phyloP scores from a whole-genome alignment of 2,797 vertebrate species.

The Podarcis lilfordi region DNA sequence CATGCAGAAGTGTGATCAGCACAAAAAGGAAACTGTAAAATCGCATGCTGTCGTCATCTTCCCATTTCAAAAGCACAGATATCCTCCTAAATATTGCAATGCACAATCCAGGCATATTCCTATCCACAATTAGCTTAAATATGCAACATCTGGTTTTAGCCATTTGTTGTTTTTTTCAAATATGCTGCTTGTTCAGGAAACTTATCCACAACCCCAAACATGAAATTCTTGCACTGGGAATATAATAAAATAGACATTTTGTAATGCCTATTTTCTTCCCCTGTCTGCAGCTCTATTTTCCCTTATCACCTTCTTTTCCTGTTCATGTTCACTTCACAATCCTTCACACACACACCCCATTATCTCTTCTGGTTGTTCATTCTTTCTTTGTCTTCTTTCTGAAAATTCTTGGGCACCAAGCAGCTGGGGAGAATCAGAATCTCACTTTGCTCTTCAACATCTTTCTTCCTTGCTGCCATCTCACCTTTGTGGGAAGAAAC shows the following conservation, averaged over 20 bases:
- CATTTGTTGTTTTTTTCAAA: neutral
- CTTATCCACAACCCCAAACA: too few species aligned
- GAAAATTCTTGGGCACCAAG: neutral
- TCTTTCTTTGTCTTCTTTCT: neutral
- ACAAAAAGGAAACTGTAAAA: too few species aligned
- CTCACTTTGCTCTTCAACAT: slow-evolving; percentile 12
- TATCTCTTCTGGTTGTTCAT: neutral
- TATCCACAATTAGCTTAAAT: neutral
- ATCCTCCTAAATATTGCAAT: too few species aligned
- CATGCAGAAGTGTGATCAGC: too few species aligned
- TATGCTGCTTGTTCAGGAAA: neutral
- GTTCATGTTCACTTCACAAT: neutral
- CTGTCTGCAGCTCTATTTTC: neutral
- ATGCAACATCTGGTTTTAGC: neutral
- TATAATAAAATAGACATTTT: neutral
- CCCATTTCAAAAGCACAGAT: too few species aligned
- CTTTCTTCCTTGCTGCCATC: neutral
- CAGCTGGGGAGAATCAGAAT: neutral
- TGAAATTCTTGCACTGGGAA: neutral
- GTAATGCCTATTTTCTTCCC: fast-evolving
- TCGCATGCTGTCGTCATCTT: too few species aligned
- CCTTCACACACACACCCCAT: neutral
- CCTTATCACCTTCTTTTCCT: neutral
- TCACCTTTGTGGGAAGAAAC: slow-evolving; percentile 31
- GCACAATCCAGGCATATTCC: neutral